Conservation (phyloP, 2,888 invertebrate species). For the Chrysolina americana region DNA sequence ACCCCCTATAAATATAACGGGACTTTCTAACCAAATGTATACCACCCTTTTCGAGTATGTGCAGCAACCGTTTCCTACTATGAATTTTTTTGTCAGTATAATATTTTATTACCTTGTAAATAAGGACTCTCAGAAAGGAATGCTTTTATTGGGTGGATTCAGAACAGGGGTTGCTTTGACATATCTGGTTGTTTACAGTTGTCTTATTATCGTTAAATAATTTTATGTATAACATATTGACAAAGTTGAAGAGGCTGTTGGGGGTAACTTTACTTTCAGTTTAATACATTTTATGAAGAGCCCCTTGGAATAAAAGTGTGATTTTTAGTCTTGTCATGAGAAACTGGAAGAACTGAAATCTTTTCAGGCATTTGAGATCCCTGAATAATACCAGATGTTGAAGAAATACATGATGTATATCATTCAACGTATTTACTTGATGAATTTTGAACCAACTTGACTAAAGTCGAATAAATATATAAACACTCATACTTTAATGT, state of each 20-base stretch:
- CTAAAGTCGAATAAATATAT: too few species aligned
- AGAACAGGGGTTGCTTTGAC: conserved; percentile 1
- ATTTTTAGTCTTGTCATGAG: too few species aligned
- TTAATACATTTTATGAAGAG: too few species aligned
- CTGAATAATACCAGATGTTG: too few species aligned
- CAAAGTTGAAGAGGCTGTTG: not conserved
- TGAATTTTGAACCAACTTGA: too few species aligned
- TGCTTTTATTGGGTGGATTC: conserved; percentile 7
- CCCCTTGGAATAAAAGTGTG: too few species aligned
- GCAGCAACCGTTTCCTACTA: conserved; percentile 4
- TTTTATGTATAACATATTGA: not conserved
- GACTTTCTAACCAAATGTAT: conserved; percentile 32
- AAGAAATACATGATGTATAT: too few species aligned
- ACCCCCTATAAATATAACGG: conserved; percentile 42
- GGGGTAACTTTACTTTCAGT: not conserved
- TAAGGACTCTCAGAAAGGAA: conserved; percentile 15
- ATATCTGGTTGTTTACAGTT: conserved; percentile 8
- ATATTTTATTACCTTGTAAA: conserved; percentile 40
- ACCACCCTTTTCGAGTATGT: conserved; percentile 34
- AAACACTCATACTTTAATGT: too few species aligned
- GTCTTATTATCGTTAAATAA: conserved; percentile 3
- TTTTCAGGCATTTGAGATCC: too few species aligned
- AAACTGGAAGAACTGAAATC: too few species aligned
- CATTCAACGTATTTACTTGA: too few species aligned
- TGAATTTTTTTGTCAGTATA: conserved; percentile 40